These are phyloP conservation scores for Dione juno DNA, from an alignment of 2,888 invertebrate genomes.

Conservation along the genomic window DNA sequence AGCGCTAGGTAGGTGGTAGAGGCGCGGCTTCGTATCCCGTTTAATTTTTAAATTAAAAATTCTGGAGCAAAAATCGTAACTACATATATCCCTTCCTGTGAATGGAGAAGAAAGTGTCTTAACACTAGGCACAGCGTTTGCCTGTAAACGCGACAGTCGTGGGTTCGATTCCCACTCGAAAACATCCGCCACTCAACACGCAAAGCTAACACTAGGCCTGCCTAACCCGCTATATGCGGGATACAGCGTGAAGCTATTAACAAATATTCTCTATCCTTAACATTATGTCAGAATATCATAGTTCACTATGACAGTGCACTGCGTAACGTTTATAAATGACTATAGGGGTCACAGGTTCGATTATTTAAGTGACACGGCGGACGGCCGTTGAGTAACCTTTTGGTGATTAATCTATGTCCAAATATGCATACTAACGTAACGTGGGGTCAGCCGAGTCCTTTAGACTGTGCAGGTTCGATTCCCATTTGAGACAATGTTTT, in stretches of 20 bases:
- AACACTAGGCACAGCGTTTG: too few species aligned
- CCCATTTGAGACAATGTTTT: background rate
- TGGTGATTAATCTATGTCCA: constrained; percentile 11
- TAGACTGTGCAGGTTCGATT: background rate
- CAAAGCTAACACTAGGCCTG: too few species aligned
- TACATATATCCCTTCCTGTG: too few species aligned
- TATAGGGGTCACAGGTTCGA: constrained; percentile 31
- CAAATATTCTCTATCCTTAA: background rate
- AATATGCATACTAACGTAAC: background rate
- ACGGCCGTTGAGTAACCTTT: background rate
- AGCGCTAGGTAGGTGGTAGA: too few species aligned
- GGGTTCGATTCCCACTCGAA: too few species aligned
- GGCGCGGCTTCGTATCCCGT: background rate
- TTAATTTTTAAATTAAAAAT: too few species aligned
- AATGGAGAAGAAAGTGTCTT: too few species aligned
- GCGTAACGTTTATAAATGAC: constrained; percentile 26
- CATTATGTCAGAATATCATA: background rate
- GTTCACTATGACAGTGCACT: constrained; percentile 7
- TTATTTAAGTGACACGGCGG: constrained; percentile 22
- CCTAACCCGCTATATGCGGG: background rate
- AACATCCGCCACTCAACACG: too few species aligned
- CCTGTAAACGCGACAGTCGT: too few species aligned
- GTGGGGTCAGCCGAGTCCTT: background rate
- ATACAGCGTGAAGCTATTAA: background rate
- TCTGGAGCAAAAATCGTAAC: too few species aligned